Evolutionary conservation across 1,140 invertebrate species (phyloP).

Genomic region (Pantala flavescens): DNA sequence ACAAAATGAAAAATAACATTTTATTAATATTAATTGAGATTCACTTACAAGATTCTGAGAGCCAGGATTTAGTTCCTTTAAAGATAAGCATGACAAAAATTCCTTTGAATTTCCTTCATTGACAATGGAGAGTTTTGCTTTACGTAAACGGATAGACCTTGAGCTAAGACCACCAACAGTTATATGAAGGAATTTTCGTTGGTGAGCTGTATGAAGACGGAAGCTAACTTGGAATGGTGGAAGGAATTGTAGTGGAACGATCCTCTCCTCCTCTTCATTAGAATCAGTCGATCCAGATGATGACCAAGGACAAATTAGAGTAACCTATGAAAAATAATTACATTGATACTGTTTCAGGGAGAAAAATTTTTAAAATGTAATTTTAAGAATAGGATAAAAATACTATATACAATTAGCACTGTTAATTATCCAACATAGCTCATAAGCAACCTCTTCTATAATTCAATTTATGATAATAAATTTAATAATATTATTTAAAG

Average conservation of each 20-base stretch:
- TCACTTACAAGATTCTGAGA: neutral
- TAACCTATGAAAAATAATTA: slow-evolving; percentile 37
- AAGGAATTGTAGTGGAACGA: slow-evolving; percentile 62
- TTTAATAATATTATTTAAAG: no score
- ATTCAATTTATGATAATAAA: no score
- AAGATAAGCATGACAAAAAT: neutral
- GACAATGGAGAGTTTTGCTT: slow-evolving; percentile 42
- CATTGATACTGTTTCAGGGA: neutral
- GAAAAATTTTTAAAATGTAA: no score
- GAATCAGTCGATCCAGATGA: slow-evolving; percentile 13
- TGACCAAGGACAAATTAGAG: slow-evolving; percentile 63
- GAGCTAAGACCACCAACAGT: slow-evolving; percentile 56
- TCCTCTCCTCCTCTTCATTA: slow-evolving; percentile 41
- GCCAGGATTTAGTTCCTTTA: neutral
- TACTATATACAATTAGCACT: no score
- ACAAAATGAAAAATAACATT: no score
- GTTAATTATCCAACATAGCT: no score
- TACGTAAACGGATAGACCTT: slow-evolving; percentile 43
- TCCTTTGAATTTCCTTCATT: neutral
- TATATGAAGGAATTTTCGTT: slow-evolving; percentile 70
- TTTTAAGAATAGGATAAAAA: no score
- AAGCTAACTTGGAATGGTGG: slow-evolving; percentile 68
- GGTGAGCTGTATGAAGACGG: slow-evolving; percentile 69
- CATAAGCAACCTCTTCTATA: no score
- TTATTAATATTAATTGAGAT: neutral